phyloP scores from a whole-genome alignment of 35 echinoderm and acorn worm species.

The Eucidaris tribuloides region DNA sequence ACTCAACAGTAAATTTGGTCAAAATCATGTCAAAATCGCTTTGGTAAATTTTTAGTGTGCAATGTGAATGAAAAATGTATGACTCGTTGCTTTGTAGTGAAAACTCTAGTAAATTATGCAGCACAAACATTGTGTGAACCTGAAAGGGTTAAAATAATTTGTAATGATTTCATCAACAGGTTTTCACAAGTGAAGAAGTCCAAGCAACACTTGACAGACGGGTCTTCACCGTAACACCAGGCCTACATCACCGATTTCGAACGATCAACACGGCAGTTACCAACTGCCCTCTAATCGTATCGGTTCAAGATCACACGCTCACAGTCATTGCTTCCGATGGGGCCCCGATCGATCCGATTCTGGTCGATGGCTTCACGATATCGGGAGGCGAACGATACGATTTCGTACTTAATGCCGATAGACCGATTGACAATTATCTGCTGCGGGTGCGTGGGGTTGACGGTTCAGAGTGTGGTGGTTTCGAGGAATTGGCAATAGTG shows the following conservation, averaged over 20 bases:
- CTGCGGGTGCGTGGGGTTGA: constrained; percentile 47
- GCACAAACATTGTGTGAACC: no score
- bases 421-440: constrained; percentile 46
- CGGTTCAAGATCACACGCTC: constrained; percentile 64
- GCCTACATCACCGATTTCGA: constrained; percentile 65
- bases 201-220: background rate
- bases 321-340: constrained; percentile 76
- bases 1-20: no score
- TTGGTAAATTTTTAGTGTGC: no score
- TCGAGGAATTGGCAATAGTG: constrained; percentile 69
- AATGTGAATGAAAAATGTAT: no score
- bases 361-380: constrained; percentile 46
- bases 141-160: no score
- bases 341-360: constrained; percentile 30
- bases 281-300: constrained; percentile 68
- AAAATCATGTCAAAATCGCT: no score
- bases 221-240: constrained; percentile 29
- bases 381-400: constrained; percentile 70
- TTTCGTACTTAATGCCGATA: constrained; percentile 51
- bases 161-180: background rate
- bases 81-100: no score
- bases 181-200: background rate
- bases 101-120: no score
- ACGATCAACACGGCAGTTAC: constrained; percentile 80
- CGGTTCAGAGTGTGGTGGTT: constrained; percentile 26